Base-by-base conservation (phyloP, 2,797 vertebrate genomes). In the Limosa lapponica region DNA sequence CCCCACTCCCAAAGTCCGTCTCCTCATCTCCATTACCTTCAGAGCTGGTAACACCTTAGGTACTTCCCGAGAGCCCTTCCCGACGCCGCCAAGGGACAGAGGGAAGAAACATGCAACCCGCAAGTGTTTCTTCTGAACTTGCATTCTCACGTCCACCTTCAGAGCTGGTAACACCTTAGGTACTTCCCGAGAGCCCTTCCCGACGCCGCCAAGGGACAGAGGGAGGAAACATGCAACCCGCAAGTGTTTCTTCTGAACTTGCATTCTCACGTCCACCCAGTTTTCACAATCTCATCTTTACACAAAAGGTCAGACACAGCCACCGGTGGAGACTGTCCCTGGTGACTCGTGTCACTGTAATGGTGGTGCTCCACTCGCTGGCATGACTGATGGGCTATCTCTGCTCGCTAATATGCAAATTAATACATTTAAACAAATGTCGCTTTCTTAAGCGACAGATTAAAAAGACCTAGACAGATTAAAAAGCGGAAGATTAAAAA, bases 291-390 rank as follows among this genome's bases (percentile, higher is more conserved):
- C 52, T 91, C 34, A 70, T 19, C 43, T 37, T 75, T 46, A 89
- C 10, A 77, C 10, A 83, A 94, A 96, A 97, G 71, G 61, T 93
- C 78, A 96, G 84, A 96, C 54, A 6, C 18, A 16, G 86, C 59
- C 90, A 89, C 82, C 57, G 59, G 82, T 22, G 18, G 95, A 95
- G 43, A 74, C 32, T 39, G 49, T 32, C 51, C 20, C 41, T 34
- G 82, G 86, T 78, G 52, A 91, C 52, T 75, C 83, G 36, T 51
- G 61, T 69, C 54, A 49, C 65, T 67, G 18, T 39, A 86, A 79
- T 30, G 27, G 77, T 82, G 87, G 62, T 10, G 41, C 28, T 77
- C 91, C 67, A 13, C 84, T 59, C 72, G 69, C n/a, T 72, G 62
- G 25, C 48, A 71, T 77, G 66, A 86, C 65, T 74, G 34, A 96